Percentiles rank a stretch among this genome's conserved stretches.
phyloP scores from a whole-genome alignment of 2,888 invertebrate species.

The Eubasilissa splendida region DNA sequence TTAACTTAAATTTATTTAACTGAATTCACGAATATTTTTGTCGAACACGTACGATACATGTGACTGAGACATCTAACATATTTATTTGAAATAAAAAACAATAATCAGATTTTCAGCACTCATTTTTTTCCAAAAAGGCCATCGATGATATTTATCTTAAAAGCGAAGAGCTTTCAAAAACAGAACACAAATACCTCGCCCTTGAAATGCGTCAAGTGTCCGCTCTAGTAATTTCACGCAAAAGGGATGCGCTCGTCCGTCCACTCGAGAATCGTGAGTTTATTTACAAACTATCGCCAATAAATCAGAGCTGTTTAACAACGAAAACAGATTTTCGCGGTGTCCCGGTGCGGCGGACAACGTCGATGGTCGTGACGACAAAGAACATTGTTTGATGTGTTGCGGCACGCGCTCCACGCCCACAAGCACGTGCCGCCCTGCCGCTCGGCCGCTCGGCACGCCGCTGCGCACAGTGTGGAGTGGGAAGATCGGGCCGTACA shows the following conservation, averaged over 20 bases:
- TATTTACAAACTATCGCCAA: conserved; percentile 32
- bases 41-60: background rate
- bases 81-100: no score
- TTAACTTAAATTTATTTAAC: no score
- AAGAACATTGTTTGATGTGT: conserved; percentile 44
- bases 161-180: background rate
- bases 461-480: background rate
- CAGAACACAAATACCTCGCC: background rate
- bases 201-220: background rate
- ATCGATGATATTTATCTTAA: background rate
- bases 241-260: conserved; percentile 11
- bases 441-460: background rate
- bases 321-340: conserved; percentile 26
- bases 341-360: background rate
- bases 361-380: conserved; percentile 24
- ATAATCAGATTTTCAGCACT: no score
- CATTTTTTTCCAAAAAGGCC: background rate
- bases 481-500: background rate
- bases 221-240: background rate
- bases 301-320: conserved; percentile 36
- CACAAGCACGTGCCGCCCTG: conserved; percentile 28
- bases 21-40: background rate
- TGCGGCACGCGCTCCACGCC: conserved; percentile 37
- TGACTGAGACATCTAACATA: no score
- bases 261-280: conserved; percentile 23